These are phyloP conservation scores for Eumerus sabulonum DNA, from an alignment of 2,888 invertebrate genomes.

Conservation along the genomic window DNA sequence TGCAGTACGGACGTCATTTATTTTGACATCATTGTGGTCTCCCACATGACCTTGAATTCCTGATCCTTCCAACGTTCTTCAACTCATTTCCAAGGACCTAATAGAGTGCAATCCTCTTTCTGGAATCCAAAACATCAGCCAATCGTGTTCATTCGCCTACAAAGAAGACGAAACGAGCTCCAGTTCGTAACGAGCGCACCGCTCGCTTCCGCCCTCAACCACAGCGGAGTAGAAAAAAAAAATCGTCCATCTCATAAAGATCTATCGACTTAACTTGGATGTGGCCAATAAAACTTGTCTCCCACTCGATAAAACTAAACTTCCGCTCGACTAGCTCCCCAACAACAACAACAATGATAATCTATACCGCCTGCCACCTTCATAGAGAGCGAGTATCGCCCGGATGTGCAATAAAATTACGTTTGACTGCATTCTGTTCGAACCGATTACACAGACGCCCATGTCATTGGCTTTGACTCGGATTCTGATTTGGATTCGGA, in stretches of 20 bases:
- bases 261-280: conserved; percentile 36
- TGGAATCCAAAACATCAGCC: no score
- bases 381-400: conserved; percentile 13
- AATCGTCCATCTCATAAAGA: conserved; percentile 5
- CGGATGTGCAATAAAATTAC: conserved; percentile 67
- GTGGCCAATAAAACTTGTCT: conserved; percentile 53
- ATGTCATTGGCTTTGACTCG: conserved; percentile 53
- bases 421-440: conserved; percentile 69
- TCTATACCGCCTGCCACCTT: conserved; percentile 32
- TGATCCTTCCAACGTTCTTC: no score
- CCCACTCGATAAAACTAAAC: conserved; percentile 51
- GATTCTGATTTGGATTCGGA: not conserved
- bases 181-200: no score
- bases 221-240: no score
- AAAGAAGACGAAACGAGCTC: no score
- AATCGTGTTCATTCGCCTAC: no score
- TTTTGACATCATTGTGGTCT: no score
- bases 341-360: conserved; percentile 19
- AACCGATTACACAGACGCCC: conserved; percentile 68
- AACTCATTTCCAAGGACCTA: no score
- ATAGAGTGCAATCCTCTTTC: no score
- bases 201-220: no score
- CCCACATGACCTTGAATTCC: no score
- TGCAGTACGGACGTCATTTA: no score
- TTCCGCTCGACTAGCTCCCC: conserved; percentile 50